Evolutionary conservation across 2,797 vertebrate genomes (phyloP), one percentile per base, ranked within the genome.

Genomic region (Heteromormyrus szaboi): DNA sequence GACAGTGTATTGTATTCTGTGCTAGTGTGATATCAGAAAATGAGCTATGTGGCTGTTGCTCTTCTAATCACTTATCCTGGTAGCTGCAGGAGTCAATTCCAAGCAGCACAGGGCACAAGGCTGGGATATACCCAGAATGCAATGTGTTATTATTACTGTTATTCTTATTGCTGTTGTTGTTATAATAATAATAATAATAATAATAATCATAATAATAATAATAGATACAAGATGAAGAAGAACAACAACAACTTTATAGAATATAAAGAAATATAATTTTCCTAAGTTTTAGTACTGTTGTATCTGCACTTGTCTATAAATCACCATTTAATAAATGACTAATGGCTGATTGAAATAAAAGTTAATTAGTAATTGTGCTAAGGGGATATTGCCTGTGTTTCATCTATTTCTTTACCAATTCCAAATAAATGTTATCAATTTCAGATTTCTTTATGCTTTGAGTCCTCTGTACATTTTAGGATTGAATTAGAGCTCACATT

Each of bases 401-500:
- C 44, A 41, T 50, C n/a, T 84, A 2, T 48, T 44, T 84, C 11
- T 48, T 25, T 22, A 79, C 17, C 72, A 19, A 50, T 22, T 50
- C 22, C 81, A 25, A 51, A 48, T 84, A 51, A 85, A 84, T 12
- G n/a, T 50, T 51, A 25, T 51, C 81, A 14, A 17, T n/a, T n/a
- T 85, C n/a, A 85, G 44, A 48, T 51, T 85, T 46, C 81, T 85
- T 85, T 85, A 50, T 85, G 48, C 4, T 14, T 25, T 11, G 22
- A 84, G 81, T 51, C 44, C 81, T 51, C 48, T 85, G n/a, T 51
- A 85, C 50, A 14, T 85, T 85, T 48, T 25, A 48, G 48, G n/a
- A 85, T 50, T 51, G 81, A 85, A 25, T 85, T 85, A 85, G 48
- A 85, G 81, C n/a, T 85, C 41, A 85, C 48, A 46, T 85, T 51